Evolutionary conservation across 1,140 invertebrate genomes (phyloP), one percentile per base, ranked within the genome.

Genomic region (Drosophila grimshawi): DNA sequence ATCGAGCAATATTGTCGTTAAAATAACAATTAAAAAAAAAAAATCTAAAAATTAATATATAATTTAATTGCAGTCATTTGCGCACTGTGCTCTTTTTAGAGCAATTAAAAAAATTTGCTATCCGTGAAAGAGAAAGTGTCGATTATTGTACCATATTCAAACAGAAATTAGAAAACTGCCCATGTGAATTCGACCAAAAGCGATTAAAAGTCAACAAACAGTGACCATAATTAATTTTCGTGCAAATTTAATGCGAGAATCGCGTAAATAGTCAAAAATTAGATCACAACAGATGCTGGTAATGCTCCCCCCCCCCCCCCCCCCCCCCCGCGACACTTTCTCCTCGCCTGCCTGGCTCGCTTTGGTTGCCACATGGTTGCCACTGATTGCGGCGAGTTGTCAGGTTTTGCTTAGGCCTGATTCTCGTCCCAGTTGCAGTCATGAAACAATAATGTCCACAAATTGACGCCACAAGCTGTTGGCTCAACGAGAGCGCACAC

Each of bases 381-480:
- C 78, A 78, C 46, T 86, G 82, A 86, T 83, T 86, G 85, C 62
- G 82, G 85, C 64, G 68, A 89, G 76, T 89, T 89, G 81, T 74
- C 62, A 55, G 67, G 77, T 60, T 88, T 80, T 89, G 85, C 85
- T 80, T 66, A 82, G 81, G 79, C 78, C 75, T 69, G 59, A 71
- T 63, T 43, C 52, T 66, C 72, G 80, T 76, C 60, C 59, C 82
- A 78, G 76, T 88, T 71, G 76, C 80, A 89, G 83, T 85, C 85
- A 78, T 88, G 85, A 89, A 89, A 88, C 85, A 88, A 88, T 88
- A 88, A 88, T 89, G 85, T 88, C 85, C 85, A 80, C 85, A 88
- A 88, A 88, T 88, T 88, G 85, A 85, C 80, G 85, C 85, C 85
- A 88, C 85, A 89, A 88, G 85, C 85, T 88, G 85, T 89, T 88